Evolutionary conservation across 2,113 vertebrate species (phyloP).

Genomic region (Rhynchomys soricoides): DNA sequence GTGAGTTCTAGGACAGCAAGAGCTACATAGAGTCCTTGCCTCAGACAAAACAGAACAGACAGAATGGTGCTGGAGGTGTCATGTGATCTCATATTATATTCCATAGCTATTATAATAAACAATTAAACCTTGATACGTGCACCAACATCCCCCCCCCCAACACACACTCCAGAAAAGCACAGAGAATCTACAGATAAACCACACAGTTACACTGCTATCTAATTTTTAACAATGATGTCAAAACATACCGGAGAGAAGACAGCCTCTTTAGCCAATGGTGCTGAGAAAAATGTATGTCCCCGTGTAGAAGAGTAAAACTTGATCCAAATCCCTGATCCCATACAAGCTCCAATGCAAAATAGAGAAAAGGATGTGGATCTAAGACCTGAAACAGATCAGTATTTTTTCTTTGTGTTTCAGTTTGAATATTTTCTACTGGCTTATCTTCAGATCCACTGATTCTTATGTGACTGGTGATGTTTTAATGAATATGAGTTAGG

Average conservation of each 20-base stretch:
- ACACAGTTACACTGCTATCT: background rate
- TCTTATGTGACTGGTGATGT: background rate
- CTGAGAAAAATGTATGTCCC: background rate
- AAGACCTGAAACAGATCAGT: background rate
- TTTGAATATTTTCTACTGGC: background rate
- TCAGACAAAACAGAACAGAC: background rate
- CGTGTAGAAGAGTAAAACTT: background rate
- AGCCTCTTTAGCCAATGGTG: background rate
- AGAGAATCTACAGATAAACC: background rate
- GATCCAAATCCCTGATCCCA: background rate
- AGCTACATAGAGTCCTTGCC: background rate
- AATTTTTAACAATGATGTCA: background rate
- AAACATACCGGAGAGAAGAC: background rate
- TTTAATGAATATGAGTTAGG: background rate
- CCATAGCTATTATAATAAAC: background rate
- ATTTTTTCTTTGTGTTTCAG: background rate
- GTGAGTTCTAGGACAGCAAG: background rate
- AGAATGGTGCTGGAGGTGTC: background rate
- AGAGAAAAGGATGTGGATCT: background rate
- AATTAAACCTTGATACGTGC: background rate
- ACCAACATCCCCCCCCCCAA: too few species aligned
- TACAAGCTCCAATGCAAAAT: background rate
- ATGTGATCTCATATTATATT: background rate
- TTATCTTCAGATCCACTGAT: background rate
- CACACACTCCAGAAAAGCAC: background rate